Evolutionary conservation across 1,140 invertebrate species (phyloP), one percentile per base, ranked within the genome.

Genomic region (Apis dorsata): DNA sequence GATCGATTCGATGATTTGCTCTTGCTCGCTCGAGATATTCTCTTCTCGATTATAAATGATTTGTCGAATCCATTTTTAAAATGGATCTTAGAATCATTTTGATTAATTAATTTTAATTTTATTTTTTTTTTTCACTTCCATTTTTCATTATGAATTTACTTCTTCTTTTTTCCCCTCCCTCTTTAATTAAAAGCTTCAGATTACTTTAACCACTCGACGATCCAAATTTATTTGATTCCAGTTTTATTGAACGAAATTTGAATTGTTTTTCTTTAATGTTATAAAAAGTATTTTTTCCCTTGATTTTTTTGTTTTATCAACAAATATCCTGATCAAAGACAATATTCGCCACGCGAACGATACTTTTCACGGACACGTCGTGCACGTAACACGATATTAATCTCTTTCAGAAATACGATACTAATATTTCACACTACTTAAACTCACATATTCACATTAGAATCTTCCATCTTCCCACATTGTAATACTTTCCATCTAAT

Each of bases 341-440:
- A 66, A 75, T 76, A 62, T 68, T 76, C 59, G 62, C n/a, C 69
- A 28, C 53, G n/a, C 62, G 21, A 68, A 75, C 19, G 62, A 81
- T 57, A 68, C n/a, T 75, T 81, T 81, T 51, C 79, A 65, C 55
- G 53, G 34, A 74, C 62, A 66, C 65, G 51, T 81, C 79, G 59
- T 59, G 72, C 57, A 75, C 72, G 79, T 81, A 81, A 81, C 68
- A 44, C 79, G 79, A 81, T 81, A 81, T 75, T 81, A 81, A 81
- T 81, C 62, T 59, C 34, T 44, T 44, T 44, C 34, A 44, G 72
- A 68, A 75, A 81, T 49, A 28, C 12, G 79, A 81, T 57, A 66
- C 53, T 68, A 75, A 74, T 75, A 81, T 81, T 81, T 81, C 79
- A 81, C 79, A 81, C 79, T 75, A 81, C 71, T 81, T 75, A 59